These are phyloP conservation scores for Drosophila lini DNA, from an alignment of 1,140 invertebrate genomes.

Conservation along the genomic window DNA sequence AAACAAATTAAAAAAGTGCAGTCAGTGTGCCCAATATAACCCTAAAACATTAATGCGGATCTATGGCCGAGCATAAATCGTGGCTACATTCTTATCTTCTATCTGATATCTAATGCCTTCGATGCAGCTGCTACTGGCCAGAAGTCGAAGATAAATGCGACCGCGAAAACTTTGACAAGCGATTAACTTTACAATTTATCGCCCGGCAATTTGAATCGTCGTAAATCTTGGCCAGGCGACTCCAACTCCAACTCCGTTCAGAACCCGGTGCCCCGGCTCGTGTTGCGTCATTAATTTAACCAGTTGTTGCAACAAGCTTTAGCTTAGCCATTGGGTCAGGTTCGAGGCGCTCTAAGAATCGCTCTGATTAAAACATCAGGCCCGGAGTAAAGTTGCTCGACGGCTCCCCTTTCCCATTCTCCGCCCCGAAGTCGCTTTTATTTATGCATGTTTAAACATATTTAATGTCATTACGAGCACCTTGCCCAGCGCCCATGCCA, in stretches of 20 bases:
- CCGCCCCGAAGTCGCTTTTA: slow-evolving; percentile 42
- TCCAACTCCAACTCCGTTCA: slow-evolving; percentile 2
- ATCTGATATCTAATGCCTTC: slow-evolving; percentile 43
- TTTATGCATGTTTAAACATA: slow-evolving; percentile 83
- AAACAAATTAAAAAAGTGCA: slow-evolving; percentile 16
- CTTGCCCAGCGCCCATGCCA: slow-evolving; percentile 55
- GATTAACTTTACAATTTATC: slow-evolving; percentile 82
- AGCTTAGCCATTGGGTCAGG: slow-evolving; percentile 59
- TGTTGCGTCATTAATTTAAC: slow-evolving; percentile 81
- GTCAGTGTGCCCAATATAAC: slow-evolving; percentile 1
- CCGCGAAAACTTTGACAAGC: slow-evolving; percentile 80
- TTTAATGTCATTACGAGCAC: slow-evolving; percentile 80
- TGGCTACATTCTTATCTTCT: slow-evolving; percentile 35
- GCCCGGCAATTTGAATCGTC: slow-evolving; percentile 67
- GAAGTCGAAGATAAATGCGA: slow-evolving; percentile 68
- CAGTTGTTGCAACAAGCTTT: slow-evolving; percentile 73
- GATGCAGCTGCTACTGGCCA: slow-evolving; percentile 40
- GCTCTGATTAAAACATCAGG: slow-evolving; percentile 78
- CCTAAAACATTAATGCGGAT: slow-evolving; percentile 10
- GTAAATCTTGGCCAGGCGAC: slow-evolving; percentile 61
- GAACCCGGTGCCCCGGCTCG: slow-evolving; percentile 45
- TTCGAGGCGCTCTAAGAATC: slow-evolving; percentile 54
- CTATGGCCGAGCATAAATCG: slow-evolving; percentile 25
- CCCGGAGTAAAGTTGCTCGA: slow-evolving; percentile 42
- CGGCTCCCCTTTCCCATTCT: slow-evolving; percentile 3